Evolutionary conservation across 2,797 vertebrate genomes (phyloP), one percentile per base, ranked within the genome.

Genomic region (Enteromius radiatus): DNA sequence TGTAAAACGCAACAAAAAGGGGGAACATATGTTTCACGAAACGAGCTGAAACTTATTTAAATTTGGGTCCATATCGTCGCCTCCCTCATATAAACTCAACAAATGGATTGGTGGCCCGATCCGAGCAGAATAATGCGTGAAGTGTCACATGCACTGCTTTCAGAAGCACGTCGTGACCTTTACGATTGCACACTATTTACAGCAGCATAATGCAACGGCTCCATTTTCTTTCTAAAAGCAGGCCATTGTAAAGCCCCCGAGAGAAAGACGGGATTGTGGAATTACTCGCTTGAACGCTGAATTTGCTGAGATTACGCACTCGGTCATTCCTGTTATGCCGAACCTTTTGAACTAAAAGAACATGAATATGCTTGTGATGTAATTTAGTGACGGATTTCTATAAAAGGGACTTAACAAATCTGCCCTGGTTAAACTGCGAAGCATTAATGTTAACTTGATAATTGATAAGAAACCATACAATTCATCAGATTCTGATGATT

Each of bases 201-300:
- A 45, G 12, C 78, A 52, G 23, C 43, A 56, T 49, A 81, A 80
- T 45, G 36, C 81, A 63, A 21, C n/a, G 38, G 23, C 78, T 74
- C 68, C 14, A 19, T 78, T 79, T 78, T 36, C n/a, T 76, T 47
- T 65, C 49, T 79, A 31, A 76, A 79, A 59, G 70, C 67, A 43
- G 41, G 49, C 38, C 36, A 17, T 49, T 68, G 82, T 81, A 36
- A 43, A 69, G 64, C 49, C 65, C 54, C 12, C 1, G 28, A 54
- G 47, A 59, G 80, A 49, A 54, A 77, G 78, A 75, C 36, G n/a
- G 77, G 64, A 80, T 71, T 85, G 68, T 36, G 81, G 77, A 81
- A 87, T 79, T 80, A 78, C 41, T 31, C 26, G 43, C 65, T 83
- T 83, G 70, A 83, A 45, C 11, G 28, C 26, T 47, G 38, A 59